These are phyloP conservation scores for Crocodylus rhombifer DNA, from an alignment of 2,797 vertebrate genomes.

Conservation along the genomic window DNA sequence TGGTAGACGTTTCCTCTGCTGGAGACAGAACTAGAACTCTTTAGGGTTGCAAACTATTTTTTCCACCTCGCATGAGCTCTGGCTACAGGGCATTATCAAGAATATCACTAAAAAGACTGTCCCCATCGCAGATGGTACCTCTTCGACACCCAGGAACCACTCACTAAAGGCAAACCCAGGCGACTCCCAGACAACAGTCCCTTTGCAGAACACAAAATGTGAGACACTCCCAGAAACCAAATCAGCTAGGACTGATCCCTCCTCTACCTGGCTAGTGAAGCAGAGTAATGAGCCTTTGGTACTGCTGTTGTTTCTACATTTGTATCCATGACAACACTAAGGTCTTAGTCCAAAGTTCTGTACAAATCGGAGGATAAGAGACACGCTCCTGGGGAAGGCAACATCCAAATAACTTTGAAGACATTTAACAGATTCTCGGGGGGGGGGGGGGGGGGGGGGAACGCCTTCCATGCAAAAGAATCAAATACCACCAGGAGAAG, in stretches of 20 bases:
- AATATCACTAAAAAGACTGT: not conserved
- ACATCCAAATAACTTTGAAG: slow-evolving; percentile 46
- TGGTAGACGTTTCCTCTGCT: not conserved
- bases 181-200: too few species aligned
- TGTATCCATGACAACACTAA: not conserved
- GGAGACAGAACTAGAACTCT: not conserved
- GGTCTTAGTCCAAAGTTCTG: slow-evolving; percentile 1
- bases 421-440: slow-evolving; percentile 11
- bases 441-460: too few species aligned
- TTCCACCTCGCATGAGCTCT: not conserved
- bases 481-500: not conserved
- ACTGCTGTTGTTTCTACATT: not conserved
- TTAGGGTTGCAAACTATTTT: not conserved
- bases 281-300: not conserved
- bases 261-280: not conserved
- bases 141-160: not conserved
- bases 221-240: not conserved
- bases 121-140: not conserved
- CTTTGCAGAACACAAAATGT: too few species aligned
- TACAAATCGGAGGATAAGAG: slow-evolving; percentile 11
- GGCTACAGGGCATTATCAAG: not conserved
- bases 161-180: not conserved
- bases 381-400: slow-evolving; percentile 37
- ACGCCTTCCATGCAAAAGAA: not conserved
- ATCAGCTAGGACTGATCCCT: not conserved